Conservation (phyloP, 2,888 invertebrate genomes). For the Isoperla grammatica region DNA sequence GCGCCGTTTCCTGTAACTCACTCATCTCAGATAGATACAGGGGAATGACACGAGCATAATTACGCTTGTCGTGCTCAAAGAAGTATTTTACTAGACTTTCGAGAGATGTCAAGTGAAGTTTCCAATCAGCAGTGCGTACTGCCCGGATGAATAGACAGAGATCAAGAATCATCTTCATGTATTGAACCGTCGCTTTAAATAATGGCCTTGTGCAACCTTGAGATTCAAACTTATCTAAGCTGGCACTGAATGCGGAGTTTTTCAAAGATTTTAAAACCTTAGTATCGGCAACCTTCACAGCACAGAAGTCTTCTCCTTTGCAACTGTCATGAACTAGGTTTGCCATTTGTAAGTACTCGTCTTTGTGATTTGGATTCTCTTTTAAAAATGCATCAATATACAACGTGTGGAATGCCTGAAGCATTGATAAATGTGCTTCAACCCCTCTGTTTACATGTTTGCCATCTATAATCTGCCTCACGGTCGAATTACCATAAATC, state of each 20-base stretch:
- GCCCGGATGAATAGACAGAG: not conserved
- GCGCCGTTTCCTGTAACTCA: not conserved
- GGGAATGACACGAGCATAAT: conserved; percentile 16
- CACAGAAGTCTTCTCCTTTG: too few relatives aligned
- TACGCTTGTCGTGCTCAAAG: conserved; percentile 10
- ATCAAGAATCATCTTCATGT: conserved; percentile 7
- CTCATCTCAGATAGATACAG: conserved; percentile 8
- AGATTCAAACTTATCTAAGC: not conserved
- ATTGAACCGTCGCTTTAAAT: conserved; percentile 4
- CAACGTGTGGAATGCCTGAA: not conserved
- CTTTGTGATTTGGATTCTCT: not conserved
- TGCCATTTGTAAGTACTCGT: too few relatives aligned
- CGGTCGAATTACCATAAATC: not conserved
- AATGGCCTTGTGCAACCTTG: not conserved
- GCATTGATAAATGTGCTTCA: not conserved
- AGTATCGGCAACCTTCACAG: too few relatives aligned
- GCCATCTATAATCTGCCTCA: conserved; percentile 1
- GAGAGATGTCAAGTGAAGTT: conserved; percentile 7
- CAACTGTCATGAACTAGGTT: too few relatives aligned
- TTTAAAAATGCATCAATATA: not conserved
- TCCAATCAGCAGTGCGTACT: conserved; percentile 8
- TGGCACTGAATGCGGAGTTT: too few relatives aligned
- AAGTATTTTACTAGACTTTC: conserved; percentile 9
- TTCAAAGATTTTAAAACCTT: too few relatives aligned
- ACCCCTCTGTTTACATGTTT: conserved; percentile 1